phyloP scores from a whole-genome alignment of 2,888 invertebrate species.

The Congeria kusceri region DNA sequence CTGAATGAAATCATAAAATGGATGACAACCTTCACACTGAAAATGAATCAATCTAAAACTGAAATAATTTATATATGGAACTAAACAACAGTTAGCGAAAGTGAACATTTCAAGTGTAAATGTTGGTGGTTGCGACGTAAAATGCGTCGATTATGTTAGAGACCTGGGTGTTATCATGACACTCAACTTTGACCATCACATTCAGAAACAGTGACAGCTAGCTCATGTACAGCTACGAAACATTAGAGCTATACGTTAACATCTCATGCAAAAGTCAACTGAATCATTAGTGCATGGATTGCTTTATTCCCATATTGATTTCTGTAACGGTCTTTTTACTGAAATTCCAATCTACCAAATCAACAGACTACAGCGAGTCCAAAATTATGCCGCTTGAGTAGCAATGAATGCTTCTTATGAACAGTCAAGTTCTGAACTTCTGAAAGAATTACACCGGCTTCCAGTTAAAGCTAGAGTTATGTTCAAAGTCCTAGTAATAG shows the following conservation, averaged over 20 bases:
- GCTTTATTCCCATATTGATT: constrained; percentile 30
- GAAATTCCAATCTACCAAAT: constrained; percentile 19
- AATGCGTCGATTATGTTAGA: constrained; percentile 29
- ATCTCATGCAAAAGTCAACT: constrained; percentile 26
- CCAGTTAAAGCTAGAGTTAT: constrained; percentile 1
- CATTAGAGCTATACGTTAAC: constrained; percentile 32
- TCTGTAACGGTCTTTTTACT: constrained; percentile 33
- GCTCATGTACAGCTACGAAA: constrained; percentile 35
- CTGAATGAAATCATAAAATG: constrained; percentile 45
- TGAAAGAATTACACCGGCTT: constrained; percentile 17
- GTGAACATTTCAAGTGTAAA: constrained; percentile 25
- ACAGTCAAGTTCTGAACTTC: constrained; percentile 3
- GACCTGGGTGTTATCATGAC: constrained; percentile 39
- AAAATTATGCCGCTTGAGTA: constrained; percentile 7
- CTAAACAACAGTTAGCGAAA: constrained; percentile 39
- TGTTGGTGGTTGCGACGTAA: constrained; percentile 19
- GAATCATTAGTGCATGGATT: constrained; percentile 32
- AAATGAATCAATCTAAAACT: constrained; percentile 46
- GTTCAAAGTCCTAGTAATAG: constrained; percentile 4
- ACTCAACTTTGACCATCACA: constrained; percentile 33
- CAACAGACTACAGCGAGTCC: neutral
- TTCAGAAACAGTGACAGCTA: constrained; percentile 36
- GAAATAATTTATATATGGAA: constrained; percentile 49
- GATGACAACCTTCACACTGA: constrained; percentile 35
- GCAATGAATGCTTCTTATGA: constrained; percentile 2